Base-by-base conservation (phyloP, 2,797 vertebrate genomes). In the Myripristis murdjan region DNA sequence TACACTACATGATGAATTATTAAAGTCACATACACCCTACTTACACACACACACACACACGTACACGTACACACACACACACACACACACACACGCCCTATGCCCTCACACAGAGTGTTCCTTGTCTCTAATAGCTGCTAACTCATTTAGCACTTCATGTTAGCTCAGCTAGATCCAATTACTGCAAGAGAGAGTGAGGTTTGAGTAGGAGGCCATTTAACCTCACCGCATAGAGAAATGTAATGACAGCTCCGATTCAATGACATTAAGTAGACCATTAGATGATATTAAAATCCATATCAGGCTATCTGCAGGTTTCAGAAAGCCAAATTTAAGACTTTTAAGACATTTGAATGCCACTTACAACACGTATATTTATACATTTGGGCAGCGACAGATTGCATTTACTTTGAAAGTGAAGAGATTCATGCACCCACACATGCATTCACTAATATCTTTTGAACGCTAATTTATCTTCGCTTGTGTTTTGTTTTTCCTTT, bases 141-240 rank as follows among this genome's bases (percentile, higher is more conserved):
- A 90, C 79, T 88, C 86, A 84, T 89, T 93, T 90, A 87, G 82
- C 79, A 86, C 86, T 89, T 90, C 77, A 87, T 90, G 87, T 90
- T 89, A 91, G 87, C 87, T 85, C 85, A 80, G 73, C 84, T 86
- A 82, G 81, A 91, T 91, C 87, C 85, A 91, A 91, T 91, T 91
- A 90, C 73, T 69, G 78, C 69, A 52, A 64, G 65, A 71, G 63
- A 37, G 47, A 79, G 75, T 39, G 65, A 80, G 81, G 86, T 80
- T 79, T 67, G 79, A 87, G 85, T 74, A 77, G 80, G 84, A 80
- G 72, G 76, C 75, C 49, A 78, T 85, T 91, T 90, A 91, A 88
- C 89, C 84, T 84, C 52, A 26, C 55, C 59, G 65, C 68, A 85
- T 71, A 84, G 52, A 73, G 49, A 81, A 77, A 77, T 75, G 64